Evolutionary conservation across 2,888 invertebrate genomes (phyloP), one percentile per base, ranked within the genome.

Genomic region (Rhingia rostrata): DNA sequence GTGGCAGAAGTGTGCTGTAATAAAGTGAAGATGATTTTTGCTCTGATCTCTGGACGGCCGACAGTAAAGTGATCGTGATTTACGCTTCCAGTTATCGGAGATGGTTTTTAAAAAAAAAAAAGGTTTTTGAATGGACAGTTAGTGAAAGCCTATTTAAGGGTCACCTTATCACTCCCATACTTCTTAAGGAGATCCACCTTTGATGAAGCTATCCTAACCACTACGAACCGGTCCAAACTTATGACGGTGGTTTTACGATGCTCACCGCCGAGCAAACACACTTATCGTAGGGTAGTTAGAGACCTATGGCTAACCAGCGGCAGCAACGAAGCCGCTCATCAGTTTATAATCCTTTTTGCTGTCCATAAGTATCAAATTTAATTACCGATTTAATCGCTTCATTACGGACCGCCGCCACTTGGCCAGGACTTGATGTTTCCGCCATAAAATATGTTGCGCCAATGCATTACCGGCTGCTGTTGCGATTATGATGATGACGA

Each of bases 281-380:
- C 53, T 22, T 22, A n/a, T 45, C 41, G 56, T 4, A 54, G 37
- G 7, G 39, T 41, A 47, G 47, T 70, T 41, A 53, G 22, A 47
- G 58, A 30, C 41, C 49, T 39, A 63, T 49, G 35, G 35, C 47
- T 45, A 47, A 37, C 49, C 60, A 14, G 12, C 41, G 61, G 56
- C 78, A 69, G 37, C 63, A 41, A 58, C 47, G 14, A 49, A 35
- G 45, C 60, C 75, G 63, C 64, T 80, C 74, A 75, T 75, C 79
- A 75, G 69, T 70, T 74, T 84, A 74, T 84, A 75, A 84, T 84
- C 80, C 80, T 84, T 84, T 84, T 70, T 49, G 49, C 84, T 75
- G 80, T 84, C 74, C 84, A 84, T 84, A 80, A 84, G 84, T 84
- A 84, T 84, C 80, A 84, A 79, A 74, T 84, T 84, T 84, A 80